These are phyloP conservation scores for Lonchura striata DNA, from an alignment of 2,113 vertebrate species.

Conservation along the genomic window DNA sequence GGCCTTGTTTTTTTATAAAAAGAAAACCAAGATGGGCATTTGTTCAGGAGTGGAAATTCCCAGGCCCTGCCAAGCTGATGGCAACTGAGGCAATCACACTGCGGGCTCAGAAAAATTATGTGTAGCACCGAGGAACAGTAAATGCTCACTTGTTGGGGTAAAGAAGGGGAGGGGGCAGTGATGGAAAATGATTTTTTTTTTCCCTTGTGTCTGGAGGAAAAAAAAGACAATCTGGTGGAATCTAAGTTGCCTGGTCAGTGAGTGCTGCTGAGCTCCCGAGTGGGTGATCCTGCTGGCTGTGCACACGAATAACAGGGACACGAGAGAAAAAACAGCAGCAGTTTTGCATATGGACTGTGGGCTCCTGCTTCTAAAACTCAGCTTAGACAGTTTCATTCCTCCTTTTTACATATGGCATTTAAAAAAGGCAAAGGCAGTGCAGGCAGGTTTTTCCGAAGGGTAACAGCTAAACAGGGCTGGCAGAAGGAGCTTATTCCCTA, in stretches of 20 bases:
- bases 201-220: background rate
- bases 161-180: background rate
- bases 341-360: background rate
- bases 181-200: background rate
- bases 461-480: background rate
- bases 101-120: background rate
- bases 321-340: background rate
- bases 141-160: background rate
- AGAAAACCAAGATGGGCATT: background rate
- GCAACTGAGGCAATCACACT: background rate
- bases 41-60: background rate
- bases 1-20: background rate
- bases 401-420: background rate
- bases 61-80: background rate
- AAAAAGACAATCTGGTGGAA: background rate
- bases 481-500: background rate
- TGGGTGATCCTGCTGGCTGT: accelerated
- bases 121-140: accelerated
- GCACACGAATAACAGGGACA: accelerated
- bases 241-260: background rate
- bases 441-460: background rate
- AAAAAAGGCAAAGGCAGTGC: background rate
- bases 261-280: background rate
- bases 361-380: background rate
- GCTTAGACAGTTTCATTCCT: background rate